phyloP scores from a whole-genome alignment of 2,888 invertebrate genomes.

The Drosophila incognita region DNA sequence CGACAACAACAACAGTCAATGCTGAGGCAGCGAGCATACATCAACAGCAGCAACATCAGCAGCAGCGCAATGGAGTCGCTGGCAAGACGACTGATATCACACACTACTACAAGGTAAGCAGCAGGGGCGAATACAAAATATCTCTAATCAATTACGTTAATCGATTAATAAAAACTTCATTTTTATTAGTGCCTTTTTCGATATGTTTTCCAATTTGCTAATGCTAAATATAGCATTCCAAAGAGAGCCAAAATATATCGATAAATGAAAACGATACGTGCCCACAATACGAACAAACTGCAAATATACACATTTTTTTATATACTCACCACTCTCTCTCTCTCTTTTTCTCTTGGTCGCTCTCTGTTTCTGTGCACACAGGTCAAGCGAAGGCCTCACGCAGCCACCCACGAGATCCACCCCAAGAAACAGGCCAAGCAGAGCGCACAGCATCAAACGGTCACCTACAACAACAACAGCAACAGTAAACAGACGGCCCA shows the following conservation, averaged over 20 bases:
- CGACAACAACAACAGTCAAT: constrained; percentile 68
- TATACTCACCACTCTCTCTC: neutral
- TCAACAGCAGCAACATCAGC: constrained; percentile 67
- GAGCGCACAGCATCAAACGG: constrained; percentile 79
- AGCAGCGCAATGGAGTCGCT: constrained; percentile 78
- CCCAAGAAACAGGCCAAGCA: constrained; percentile 86
- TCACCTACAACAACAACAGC: constrained; percentile 55
- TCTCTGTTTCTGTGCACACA: constrained; percentile 84
- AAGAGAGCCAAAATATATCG: neutral
- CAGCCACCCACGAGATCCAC: constrained; percentile 79
- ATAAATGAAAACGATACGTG: neutral
- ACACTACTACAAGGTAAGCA: constrained; percentile 84
- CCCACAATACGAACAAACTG: neutral
- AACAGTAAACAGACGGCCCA: constrained; percentile 40
- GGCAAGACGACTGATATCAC: constrained; percentile 82
- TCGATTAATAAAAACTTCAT: neutral
- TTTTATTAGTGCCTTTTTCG: neutral
- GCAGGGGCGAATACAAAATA: constrained; percentile 1
- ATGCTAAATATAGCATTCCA: neutral
- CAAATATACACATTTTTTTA: neutral
- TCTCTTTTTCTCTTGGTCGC: neutral
- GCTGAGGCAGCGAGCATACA: constrained; percentile 72
- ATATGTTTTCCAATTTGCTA: neutral
- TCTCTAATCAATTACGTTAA: neutral
- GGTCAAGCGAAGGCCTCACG: constrained; percentile 90